These are phyloP conservation scores for Asbolus verrucosus DNA, from an alignment of 1,140 invertebrate species.

Conservation along the genomic window DNA sequence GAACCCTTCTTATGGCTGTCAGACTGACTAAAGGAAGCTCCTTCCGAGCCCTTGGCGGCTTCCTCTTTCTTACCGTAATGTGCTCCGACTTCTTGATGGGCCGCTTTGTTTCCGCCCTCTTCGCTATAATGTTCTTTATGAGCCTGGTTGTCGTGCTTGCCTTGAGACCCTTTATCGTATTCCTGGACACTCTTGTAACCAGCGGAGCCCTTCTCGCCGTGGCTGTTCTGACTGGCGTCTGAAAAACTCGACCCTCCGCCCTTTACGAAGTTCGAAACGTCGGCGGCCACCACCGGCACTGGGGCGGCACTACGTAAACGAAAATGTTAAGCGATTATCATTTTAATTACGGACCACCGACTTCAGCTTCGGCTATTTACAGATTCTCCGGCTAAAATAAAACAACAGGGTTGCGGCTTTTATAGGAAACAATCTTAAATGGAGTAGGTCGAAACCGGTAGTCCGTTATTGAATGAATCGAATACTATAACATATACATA, in stretches of 20 bases:
- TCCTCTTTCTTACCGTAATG: constrained; percentile 63
- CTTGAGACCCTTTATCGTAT: constrained; percentile 65
- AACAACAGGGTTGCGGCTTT: too few relatives aligned
- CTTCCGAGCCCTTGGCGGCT: constrained; percentile 62
- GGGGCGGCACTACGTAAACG: neutral
- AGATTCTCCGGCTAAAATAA: too few relatives aligned
- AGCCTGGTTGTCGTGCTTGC: constrained; percentile 64
- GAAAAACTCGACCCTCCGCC: constrained; percentile 28
- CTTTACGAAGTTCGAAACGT: constrained; percentile 18
- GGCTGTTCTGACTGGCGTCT: constrained; percentile 52
- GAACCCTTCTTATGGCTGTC: constrained; percentile 74
- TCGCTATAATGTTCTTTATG: constrained; percentile 66
- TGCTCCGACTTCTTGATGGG: constrained; percentile 63
- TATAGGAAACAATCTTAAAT: too few relatives aligned
- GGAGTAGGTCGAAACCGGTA: too few relatives aligned
- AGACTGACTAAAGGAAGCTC: constrained; percentile 65
- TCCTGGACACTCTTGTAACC: constrained; percentile 63
- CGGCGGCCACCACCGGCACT: neutral
- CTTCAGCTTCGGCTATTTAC: neutral
- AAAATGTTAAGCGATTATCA: neutral
- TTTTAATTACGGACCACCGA: neutral
- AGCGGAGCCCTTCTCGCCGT: constrained; percentile 65
- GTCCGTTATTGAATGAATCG: too few relatives aligned
- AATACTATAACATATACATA: too few relatives aligned
- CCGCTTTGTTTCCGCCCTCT: constrained; percentile 62